Conservation (phyloP, 2,113 vertebrate genomes). For the Gasterosteus nipponicus region DNA sequence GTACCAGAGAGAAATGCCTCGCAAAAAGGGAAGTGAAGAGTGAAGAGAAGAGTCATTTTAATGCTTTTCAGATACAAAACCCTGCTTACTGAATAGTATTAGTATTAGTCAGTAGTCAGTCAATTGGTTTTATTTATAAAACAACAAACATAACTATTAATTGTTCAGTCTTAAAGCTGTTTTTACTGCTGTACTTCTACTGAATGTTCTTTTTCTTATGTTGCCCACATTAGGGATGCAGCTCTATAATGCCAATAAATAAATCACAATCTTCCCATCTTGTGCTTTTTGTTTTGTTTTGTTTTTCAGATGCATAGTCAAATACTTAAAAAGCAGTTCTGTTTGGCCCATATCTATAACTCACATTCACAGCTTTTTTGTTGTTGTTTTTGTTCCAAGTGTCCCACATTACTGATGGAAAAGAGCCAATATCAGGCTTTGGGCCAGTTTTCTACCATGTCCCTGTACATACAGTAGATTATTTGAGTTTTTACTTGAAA, state of each 20-base stretch:
- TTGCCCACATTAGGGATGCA: neutral
- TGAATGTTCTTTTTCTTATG: slow-evolving; percentile 4
- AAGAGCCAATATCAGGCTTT: slow-evolving; percentile 57
- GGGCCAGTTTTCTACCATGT: slow-evolving; percentile 44
- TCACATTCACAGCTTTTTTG: slow-evolving; percentile 63
- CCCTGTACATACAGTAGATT: slow-evolving; percentile 3
- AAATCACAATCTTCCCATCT: slow-evolving; percentile 15
- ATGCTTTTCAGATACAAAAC: neutral
- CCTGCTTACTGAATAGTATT: neutral
- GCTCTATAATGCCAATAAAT: slow-evolving; percentile 17
- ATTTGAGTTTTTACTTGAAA: neutral
- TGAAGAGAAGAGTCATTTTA: neutral
- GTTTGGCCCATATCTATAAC: slow-evolving; percentile 58
- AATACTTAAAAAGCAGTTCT: slow-evolving; percentile 50
- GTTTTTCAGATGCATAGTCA: slow-evolving; percentile 23
- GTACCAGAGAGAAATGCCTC: neutral
- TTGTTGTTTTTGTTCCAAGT: slow-evolving; percentile 59
- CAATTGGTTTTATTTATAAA: neutral
- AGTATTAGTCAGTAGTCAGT: neutral
- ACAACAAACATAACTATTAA: neutral
- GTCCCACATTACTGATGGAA: slow-evolving; percentile 65
- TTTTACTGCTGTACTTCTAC: neutral
- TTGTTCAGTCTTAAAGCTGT: neutral
- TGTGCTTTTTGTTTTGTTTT: slow-evolving; percentile 18
- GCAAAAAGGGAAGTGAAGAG: neutral